Base-by-base conservation (phyloP, 2,888 invertebrate species). In the Chouioia cunea region DNA sequence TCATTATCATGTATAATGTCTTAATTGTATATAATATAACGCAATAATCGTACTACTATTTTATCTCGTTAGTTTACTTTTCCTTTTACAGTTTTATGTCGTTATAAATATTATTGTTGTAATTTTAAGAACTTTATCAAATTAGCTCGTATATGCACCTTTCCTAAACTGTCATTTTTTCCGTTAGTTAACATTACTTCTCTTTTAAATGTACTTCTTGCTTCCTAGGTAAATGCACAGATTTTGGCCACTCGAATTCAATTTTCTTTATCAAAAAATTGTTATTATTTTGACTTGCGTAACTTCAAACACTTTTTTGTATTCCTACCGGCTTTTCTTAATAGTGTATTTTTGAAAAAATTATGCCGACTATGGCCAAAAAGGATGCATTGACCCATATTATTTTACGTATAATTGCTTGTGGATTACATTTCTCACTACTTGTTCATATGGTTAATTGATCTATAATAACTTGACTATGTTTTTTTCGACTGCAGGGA, bases 1-100 rank as follows among this genome's bases (percentile, higher is more conserved):
- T 79, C 78, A 79, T 79, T 78, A 78, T 68, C 66, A 70, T 80
- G 76, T 78, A 79, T 79, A 79, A 78, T 77, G 74, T 79, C 76
- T 75, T 78, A 76, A 65, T 78, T 77, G 73, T 75, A 58, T 72
- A 65, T 54, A 65, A 59, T 59, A 73, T 77, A 75, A 74, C 58
- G 58, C 76, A 76, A 10, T 36, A 36, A 77, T 77, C 75, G 77
- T 78, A 77, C 77, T 79, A 80, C 80, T 75, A 71, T 78, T 74
- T 68, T 76, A 73, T 64, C 50, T 63, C 27, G 44, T 64, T 27
- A 23, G 36, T 73, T 36, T 65, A 73, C 50, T 47, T 74, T 74
- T 76, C 73, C 77, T 73, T 74, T 77, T 75, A 74, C 36, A 36
- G 36, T 36, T 36, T 27, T 36, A 74, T 67, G 69, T 77, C 71